Conservation (phyloP, 2,888 invertebrate genomes). For the Melanophora roralis region DNA sequence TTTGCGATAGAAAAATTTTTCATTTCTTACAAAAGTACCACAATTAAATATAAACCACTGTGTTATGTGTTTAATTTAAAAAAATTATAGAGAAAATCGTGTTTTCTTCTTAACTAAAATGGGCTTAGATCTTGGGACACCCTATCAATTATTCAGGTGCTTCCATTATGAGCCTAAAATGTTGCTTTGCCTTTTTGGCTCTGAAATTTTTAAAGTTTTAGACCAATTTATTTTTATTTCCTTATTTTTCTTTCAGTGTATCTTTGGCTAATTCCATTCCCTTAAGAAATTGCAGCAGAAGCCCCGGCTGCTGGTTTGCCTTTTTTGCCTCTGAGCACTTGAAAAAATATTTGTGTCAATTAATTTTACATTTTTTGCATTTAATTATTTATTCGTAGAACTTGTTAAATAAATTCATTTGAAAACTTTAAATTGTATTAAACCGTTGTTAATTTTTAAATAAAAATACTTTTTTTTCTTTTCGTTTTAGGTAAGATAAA, state of each 20-base stretch:
- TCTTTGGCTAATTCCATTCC: neutral
- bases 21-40: no score
- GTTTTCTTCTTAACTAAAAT: no score
- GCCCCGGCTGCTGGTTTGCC: neutral
- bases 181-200: no score
- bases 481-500: conserved; percentile 53
- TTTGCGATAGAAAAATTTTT: no score
- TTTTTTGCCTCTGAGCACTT: conserved; percentile 26
- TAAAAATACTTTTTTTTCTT: neutral
- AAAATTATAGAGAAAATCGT: no score
- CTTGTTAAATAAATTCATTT: conserved; percentile 43
- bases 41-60: no score
- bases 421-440: conserved; percentile 22
- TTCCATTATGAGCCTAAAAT: no score
- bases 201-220: no score
- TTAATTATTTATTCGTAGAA: conserved; percentile 52
- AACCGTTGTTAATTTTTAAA: neutral
- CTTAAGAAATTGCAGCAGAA: neutral
- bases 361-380: conserved; percentile 45
- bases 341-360: conserved; percentile 53
- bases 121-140: no score
- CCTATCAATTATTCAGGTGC: no score
- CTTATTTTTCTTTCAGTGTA: neutral
- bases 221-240: no score
- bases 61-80: no score